Base-by-base conservation (phyloP, 2,113 vertebrate genomes). In the Silurus glanis region DNA sequence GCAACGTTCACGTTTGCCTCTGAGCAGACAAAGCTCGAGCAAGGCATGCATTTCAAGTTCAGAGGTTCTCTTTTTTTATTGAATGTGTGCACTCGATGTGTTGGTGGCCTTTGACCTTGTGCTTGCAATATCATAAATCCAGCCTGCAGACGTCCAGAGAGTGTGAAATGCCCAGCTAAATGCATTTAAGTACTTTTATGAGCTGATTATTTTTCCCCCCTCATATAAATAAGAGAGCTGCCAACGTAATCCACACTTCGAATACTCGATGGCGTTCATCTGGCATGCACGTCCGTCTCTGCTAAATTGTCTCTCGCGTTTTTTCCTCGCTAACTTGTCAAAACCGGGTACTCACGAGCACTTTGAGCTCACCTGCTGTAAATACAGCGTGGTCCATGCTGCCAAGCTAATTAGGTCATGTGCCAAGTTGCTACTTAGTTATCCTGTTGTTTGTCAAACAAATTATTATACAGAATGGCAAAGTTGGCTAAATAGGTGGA, bases 381-480 rank as follows among this genome's bases (percentile, higher is more conserved):
- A 83, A 72, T 89, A 86, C 61, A 3, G 74, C 23, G 62, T 61
- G 59, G 71, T 2, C 78, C 62, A 23, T 89, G 88, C 85, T 87
- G 87, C 86, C 74, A 91, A 87, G 80, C 82, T 86, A 91, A 89
- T 94, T 82, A 66, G 85, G 59, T 86, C 64, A 74, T 21, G 23
- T 72, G 80, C 85, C 85, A 75, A 75, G 80, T 6, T 82, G 71
- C 79, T 86, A 81, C 62, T 72, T 82, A 53, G 85, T 81, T 72
- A 82, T n/a, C 49, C 58, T 82, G 69, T 83, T 55, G 80, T 64
- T 37, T 82, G 69, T 76, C 56, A 53, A 75, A 76, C 19, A 61
- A 76, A 55, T 72, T 56, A 75, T 81, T 45, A 59, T 56, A 59
- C 58, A 10, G 56, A 82, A 76, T 76, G 80, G 12, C 1, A 9